phyloP scores from a whole-genome alignment of 2,888 invertebrate species.

The Caenorhabditis japonica region DNA sequence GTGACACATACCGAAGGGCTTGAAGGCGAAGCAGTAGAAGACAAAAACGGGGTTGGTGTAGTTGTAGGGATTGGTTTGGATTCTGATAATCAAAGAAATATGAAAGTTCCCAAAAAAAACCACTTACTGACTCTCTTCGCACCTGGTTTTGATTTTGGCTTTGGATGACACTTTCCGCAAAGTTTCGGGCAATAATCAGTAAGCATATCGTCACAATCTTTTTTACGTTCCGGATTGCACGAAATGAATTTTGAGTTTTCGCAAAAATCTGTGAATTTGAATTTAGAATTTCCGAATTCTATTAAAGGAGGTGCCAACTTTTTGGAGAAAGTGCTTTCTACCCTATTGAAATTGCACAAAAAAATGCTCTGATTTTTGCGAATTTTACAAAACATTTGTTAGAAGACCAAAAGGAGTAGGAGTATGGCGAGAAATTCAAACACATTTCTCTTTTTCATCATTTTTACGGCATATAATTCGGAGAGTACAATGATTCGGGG shows the following conservation, averaged over 20 bases:
- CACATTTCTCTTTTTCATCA: too few species aligned
- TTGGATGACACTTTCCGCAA: slow-evolving; percentile 54
- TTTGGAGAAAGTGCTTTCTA: too few species aligned
- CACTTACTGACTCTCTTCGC: slow-evolving; percentile 40
- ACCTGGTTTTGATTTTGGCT: slow-evolving; percentile 20
- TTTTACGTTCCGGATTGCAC: slow-evolving; percentile 55
- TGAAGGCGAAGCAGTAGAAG: too few species aligned
- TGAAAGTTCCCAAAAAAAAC: background rate
- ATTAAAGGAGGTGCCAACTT: too few species aligned
- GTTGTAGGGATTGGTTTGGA: slow-evolving; percentile 32
- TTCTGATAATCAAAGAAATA: slow-evolving; percentile 23
- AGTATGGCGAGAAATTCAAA: too few species aligned
- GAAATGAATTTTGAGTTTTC: slow-evolving; percentile 59
- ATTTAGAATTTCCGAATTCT: too few species aligned
- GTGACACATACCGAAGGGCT: slow-evolving; percentile 14
- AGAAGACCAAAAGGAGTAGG: too few species aligned
- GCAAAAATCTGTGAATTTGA: slow-evolving; percentile 51
- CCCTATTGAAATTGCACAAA: too few species aligned
- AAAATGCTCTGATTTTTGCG: too few species aligned
- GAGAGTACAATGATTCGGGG: too few species aligned
- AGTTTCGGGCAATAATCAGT: slow-evolving; percentile 60
- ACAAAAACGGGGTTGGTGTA: slow-evolving; percentile 24
- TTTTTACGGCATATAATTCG: too few species aligned
- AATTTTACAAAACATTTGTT: too few species aligned
- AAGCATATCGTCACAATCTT: slow-evolving; percentile 65